Conservation (phyloP, 1,140 invertebrate species). For the Chironomus striatipennis region DNA sequence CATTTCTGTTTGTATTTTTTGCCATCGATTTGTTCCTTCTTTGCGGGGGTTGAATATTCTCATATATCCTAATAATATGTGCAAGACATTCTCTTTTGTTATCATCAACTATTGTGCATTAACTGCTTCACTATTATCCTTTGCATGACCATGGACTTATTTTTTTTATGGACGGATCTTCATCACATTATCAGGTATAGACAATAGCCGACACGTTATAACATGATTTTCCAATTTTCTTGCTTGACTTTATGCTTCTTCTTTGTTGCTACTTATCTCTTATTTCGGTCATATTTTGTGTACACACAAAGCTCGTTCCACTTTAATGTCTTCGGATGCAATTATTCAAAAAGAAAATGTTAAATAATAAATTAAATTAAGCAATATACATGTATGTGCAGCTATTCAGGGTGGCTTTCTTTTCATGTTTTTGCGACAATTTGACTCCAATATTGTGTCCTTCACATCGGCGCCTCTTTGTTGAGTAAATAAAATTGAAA, state of each 20-base stretch:
- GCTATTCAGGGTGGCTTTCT: neutral
- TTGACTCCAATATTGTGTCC: neutral
- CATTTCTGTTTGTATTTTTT: no score
- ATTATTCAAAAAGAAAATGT: no score
- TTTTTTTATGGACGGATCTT: no score
- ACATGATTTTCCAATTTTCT: conserved; percentile 8
- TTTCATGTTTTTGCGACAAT: neutral
- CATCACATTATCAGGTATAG: neutral
- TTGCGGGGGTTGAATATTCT: no score
- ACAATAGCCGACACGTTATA: neutral
- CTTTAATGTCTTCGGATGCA: neutral
- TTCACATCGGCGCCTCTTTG: neutral
- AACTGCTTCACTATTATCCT: no score
- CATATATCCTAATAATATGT: no score
- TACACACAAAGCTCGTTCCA: neutral
- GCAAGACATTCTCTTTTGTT: no score
- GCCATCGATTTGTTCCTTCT: no score
- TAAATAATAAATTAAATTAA: no score
- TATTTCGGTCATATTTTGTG: neutral
- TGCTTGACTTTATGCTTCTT: neutral
- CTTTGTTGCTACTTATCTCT: neutral
- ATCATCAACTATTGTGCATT: no score
- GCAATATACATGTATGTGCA: neutral
- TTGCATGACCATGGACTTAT: no score
- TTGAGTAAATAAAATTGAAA: neutral